Conservation (phyloP, 2,113 vertebrate genomes). For the Hypocryptadius cinnamomeus region DNA sequence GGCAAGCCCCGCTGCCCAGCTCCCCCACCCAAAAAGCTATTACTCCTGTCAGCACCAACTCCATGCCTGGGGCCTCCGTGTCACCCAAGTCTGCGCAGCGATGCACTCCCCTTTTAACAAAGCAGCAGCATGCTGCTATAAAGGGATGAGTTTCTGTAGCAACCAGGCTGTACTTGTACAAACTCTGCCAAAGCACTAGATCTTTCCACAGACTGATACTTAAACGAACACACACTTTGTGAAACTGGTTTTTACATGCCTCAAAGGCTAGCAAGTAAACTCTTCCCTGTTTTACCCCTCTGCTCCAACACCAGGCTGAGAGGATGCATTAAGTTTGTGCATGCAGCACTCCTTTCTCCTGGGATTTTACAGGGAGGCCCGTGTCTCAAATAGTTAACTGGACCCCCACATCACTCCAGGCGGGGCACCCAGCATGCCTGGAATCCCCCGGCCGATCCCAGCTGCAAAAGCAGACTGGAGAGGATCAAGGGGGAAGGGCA, state of each 20-base stretch:
- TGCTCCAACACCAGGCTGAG: not conserved
- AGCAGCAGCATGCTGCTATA: conserved; percentile 22
- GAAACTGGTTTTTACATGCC: not conserved
- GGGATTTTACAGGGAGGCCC: not conserved
- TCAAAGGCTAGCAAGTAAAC: not conserved
- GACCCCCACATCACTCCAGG: not conserved
- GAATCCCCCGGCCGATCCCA: not conserved
- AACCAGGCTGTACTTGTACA: conserved; percentile 50
- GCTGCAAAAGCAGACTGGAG: not conserved
- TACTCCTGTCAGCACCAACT: not conserved
- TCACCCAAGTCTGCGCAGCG: not conserved
- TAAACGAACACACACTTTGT: not conserved
- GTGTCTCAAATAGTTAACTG: not conserved
- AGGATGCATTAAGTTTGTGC: not conserved
- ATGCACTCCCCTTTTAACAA: conserved; percentile 43
- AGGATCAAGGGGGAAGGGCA: not conserved
- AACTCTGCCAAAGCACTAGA: conserved; percentile 58
- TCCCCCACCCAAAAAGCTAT: not conserved
- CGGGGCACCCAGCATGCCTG: not conserved
- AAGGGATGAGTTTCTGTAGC: conserved; percentile 59
- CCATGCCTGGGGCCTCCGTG: not conserved
- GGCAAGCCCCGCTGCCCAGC: not conserved
- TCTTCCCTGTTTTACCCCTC: not conserved
- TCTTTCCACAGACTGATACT: conserved; percentile 41
- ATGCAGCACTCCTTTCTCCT: rapidly evolving